Evolutionary conservation across 2,888 invertebrate genomes (phyloP), one percentile per base, ranked within the genome.

Genomic region (Gymnoscelis rufifasciata): DNA sequence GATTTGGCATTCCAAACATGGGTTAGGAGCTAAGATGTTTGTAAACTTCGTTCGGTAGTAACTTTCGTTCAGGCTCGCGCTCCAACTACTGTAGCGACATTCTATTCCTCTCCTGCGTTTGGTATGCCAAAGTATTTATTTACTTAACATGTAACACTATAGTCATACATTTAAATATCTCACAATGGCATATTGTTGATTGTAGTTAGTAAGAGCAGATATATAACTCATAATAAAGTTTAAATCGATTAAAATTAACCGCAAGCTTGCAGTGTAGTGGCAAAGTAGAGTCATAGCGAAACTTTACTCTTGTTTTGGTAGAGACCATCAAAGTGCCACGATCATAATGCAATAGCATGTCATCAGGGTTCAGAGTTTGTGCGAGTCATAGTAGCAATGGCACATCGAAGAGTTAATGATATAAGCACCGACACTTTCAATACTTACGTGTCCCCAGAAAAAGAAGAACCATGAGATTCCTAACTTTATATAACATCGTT

Each of bases 211-310:
- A 37, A 29, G 7, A 7, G 15, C 39, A 19, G 35, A 19, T 38
- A 31, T 36, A 23, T 44, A 47, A 48, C 42, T 45, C 46, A 46
- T 35, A n/a, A 26, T 36, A 30, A 29, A 45, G 42, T 41, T 43
- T 52, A 62, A 43, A 48, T 47, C 36, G 51, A 53, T 43, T 47
- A 44, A 57, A 54, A 57, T 56, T 65, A 66, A 66, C 62, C 67
- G 68, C 68, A 75, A 76, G 78, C 80, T 82, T 79, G 71, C 77
- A 70, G 64, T 66, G 80, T 84, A 84, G 84, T 88, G 86, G 87
- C 86, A 84, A 83, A 80, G 83, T 86, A 83, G 84, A 83, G 79
- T 88, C 87, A 86, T 83, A 80, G 87, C 87, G 87, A 88, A 87
- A 88, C 87, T 73, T 88, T 88, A 87, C 86, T 86, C 86, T 69